Conservation (phyloP, 2,113 vertebrate species). For the Camelus bactrianus region DNA sequence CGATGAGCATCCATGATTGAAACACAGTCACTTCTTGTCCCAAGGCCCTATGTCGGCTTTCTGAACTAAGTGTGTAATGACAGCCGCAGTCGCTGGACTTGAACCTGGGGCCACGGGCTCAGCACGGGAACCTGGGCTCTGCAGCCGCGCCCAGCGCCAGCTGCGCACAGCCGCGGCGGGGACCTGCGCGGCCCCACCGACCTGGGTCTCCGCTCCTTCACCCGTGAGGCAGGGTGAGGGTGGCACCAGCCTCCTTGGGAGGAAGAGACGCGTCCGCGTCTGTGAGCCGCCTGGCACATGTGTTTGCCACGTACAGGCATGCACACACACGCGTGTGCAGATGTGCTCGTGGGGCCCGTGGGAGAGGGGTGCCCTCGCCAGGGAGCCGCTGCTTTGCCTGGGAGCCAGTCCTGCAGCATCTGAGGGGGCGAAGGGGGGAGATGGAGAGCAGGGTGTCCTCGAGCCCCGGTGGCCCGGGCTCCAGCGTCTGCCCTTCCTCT, state of each 20-base stretch:
- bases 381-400: neutral
- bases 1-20: neutral
- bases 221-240: rapidly evolving
- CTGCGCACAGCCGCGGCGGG: rapidly evolving
- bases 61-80: neutral
- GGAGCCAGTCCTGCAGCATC: rapidly evolving
- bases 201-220: rapidly evolving
- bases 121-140: rapidly evolving
- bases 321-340: rapidly evolving
- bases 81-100: neutral
- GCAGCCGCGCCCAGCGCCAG: rapidly evolving
- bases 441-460: rapidly evolving
- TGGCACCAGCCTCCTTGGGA: rapidly evolving
- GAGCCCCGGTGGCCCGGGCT: neutral
- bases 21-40: too few relatives aligned
- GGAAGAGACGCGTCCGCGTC: rapidly evolving
- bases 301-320: rapidly evolving
- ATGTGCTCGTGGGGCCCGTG: rapidly evolving
- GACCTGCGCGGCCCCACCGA: rapidly evolving
- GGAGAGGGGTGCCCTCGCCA: rapidly evolving
- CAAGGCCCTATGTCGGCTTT: neutral
- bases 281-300: rapidly evolving
- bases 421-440: neutral
- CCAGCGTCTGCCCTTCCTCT: rapidly evolving
- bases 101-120: neutral